phyloP scores from a whole-genome alignment of 2,113 vertebrate genomes.

The Mormyrus lacerda region DNA sequence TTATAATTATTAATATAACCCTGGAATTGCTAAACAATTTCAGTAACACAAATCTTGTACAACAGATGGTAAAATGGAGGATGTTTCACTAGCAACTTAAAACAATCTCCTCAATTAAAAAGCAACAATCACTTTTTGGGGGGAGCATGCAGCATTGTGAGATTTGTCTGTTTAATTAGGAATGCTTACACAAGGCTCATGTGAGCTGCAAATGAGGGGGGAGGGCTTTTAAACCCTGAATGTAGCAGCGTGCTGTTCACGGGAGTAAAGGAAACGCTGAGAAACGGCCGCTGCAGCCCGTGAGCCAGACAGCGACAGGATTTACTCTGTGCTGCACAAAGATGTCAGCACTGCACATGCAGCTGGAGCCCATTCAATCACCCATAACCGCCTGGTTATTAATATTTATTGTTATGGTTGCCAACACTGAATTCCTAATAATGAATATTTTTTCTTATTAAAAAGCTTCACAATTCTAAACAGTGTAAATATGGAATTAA shows the following conservation, averaged over 20 bases:
- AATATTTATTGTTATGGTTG: not conserved
- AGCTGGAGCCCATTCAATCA: not conserved
- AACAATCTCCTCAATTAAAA: no score
- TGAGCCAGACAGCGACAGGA: not conserved
- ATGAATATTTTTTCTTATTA: not conserved
- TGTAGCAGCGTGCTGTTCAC: not conserved
- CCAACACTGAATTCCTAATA: not conserved
- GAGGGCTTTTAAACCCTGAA: not conserved
- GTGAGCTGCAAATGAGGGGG: no score
- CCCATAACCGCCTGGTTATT: not conserved
- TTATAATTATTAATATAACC: no score
- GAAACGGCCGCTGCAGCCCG: not conserved
- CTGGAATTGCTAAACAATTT: no score
- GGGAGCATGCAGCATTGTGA: not conserved
- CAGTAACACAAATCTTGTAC: no score
- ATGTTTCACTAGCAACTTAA: no score
- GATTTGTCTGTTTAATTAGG: not conserved
- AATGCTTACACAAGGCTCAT: no score
- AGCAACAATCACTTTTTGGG: not conserved
- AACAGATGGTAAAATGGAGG: no score
- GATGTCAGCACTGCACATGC: not conserved
- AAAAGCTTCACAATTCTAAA: not conserved
- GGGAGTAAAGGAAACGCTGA: not conserved
- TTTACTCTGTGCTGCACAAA: not conserved
- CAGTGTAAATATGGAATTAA: conserved; percentile 2